Conservation (phyloP, 2,113 vertebrate genomes). For the Phalacrocorax pelagicus region DNA sequence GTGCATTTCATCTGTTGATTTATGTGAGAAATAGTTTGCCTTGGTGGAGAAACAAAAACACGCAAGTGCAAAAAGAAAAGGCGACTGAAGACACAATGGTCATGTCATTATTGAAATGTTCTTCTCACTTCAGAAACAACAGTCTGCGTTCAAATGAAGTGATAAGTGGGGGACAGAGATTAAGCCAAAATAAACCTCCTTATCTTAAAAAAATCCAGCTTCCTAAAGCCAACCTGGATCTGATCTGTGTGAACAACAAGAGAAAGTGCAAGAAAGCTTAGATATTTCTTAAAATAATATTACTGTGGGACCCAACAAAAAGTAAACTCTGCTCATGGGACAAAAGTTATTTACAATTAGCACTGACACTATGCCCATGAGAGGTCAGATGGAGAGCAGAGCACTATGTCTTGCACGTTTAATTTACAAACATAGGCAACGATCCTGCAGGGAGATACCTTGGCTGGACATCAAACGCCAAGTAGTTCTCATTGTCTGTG, state of each 20-base stretch:
- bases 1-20: slow-evolving; percentile 32
- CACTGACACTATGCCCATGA: not conserved
- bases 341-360: slow-evolving; percentile 20
- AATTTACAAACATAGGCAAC: slow-evolving; percentile 5
- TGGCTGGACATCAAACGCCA: not conserved
- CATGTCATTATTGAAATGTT: not conserved
- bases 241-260: slow-evolving; percentile 34
- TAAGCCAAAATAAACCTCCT: slow-evolving; percentile 52
- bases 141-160: not conserved
- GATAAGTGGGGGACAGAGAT: slow-evolving; percentile 38
- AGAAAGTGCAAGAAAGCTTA: slow-evolving; percentile 11
- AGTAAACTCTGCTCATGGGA: not conserved
- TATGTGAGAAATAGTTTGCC: slow-evolving; percentile 45
- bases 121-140: slow-evolving; percentile 42
- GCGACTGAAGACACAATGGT: slow-evolving; percentile 21
- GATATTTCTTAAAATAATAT: slow-evolving; percentile 58
- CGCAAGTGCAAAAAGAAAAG: slow-evolving; percentile 19
- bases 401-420: not conserved
- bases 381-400: slow-evolving; percentile 38
- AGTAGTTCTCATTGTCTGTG: slow-evolving; percentile 21
- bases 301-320: slow-evolving; percentile 6
- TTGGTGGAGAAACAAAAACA: slow-evolving; percentile 45
- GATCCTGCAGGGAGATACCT: not conserved
- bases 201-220: slow-evolving; percentile 56
- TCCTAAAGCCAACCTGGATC: slow-evolving; percentile 38